Base-by-base conservation (phyloP, 2,888 invertebrate genomes). In the Euzophera pinguis region DNA sequence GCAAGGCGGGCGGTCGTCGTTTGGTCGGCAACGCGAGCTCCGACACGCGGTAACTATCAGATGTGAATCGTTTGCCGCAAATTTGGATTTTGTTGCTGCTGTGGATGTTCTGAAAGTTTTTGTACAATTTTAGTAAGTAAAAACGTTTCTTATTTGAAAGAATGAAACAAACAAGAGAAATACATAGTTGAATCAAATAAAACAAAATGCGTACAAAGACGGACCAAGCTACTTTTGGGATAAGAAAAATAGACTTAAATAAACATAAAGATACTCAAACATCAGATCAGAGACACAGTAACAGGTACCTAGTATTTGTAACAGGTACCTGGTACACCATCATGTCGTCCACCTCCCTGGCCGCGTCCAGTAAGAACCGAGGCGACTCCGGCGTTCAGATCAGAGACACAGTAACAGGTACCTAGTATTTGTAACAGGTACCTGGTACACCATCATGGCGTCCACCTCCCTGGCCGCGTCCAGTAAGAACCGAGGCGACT, bases 381-480 rank as follows among this genome's bases (percentile, higher is more conserved):
- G 95, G 95, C 2, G 95, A 95, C 78, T 95, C 95, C 35, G 93
- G 94, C 29, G 94, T 91, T 92, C 95, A 95, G 50, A 94, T 92
- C 39, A 95, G 84, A 38, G 94, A 93, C 39, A 94, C 73, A 95
- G 80, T 37, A 95, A 82, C 1, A 95, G 86, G 62, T 91, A 91
- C 48, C 91, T 90, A n/a, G n/a, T n/a, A n/a, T n/a, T n/a, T n/a
- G n/a, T n/a, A n/a, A n/a, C n/a, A n/a, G n/a, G n/a, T 69, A 92
- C 92, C 91, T 95, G 95, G 65, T 95, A 95, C 0, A 95, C 93
- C 69, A 93, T 91, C 89, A 95, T 92, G 3, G 95, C 95, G 73
- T 95, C 95, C 0, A 95, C 94, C 62, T 95, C 95, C 53, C 95
- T 79, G 0, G 95, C 95, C 1, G 93, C 94, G 61, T 95, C 94